Evolutionary conservation across 2,797 vertebrate species (phyloP).

Genomic region (Coregonus ussuriensis): DNA sequence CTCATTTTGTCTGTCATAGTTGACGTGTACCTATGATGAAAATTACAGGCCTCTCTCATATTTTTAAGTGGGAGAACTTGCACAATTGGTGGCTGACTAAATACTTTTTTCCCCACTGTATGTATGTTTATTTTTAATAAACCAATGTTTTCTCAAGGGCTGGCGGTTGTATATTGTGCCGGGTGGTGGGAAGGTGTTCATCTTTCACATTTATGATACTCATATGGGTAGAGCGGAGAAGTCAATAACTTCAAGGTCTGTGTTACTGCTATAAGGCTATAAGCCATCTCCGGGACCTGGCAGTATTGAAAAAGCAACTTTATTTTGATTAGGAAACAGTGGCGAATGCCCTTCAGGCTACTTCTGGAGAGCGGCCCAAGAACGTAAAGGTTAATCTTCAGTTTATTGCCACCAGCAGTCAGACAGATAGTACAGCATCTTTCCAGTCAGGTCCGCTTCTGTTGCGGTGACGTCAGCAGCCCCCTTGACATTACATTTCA

Average conservation of each 20-base stretch:
- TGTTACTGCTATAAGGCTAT: neutral
- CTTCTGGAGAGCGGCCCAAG: conserved; percentile 64
- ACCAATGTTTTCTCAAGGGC: conserved; percentile 53
- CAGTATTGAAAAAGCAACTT: conserved; percentile 73
- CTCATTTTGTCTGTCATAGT: too few species aligned
- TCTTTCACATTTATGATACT: conserved; percentile 58
- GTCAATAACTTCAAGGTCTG: neutral
- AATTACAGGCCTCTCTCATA: too few species aligned
- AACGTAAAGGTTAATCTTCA: conserved; percentile 79
- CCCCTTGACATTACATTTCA: conserved; percentile 73
- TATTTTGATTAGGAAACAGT: conserved; percentile 77
- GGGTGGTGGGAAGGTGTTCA: conserved; percentile 54
- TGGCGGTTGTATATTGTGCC: conserved; percentile 57
- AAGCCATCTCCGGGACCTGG: conserved; percentile 55
- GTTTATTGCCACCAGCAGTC: conserved; percentile 79
- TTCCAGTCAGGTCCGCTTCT: conserved; percentile 68
- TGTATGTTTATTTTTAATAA: conserved; percentile 70
- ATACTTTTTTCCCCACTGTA: too few species aligned
- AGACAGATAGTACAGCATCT: conserved; percentile 72
- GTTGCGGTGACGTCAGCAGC: conserved; percentile 69
- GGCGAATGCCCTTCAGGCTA: conserved; percentile 75
- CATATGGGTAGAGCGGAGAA: too few species aligned
- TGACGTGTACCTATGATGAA: too few species aligned
- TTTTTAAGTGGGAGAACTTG: too few species aligned
- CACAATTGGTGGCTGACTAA: too few species aligned